phyloP scores from a whole-genome alignment of 2,113 vertebrate genomes.

The Otis tarda region DNA sequence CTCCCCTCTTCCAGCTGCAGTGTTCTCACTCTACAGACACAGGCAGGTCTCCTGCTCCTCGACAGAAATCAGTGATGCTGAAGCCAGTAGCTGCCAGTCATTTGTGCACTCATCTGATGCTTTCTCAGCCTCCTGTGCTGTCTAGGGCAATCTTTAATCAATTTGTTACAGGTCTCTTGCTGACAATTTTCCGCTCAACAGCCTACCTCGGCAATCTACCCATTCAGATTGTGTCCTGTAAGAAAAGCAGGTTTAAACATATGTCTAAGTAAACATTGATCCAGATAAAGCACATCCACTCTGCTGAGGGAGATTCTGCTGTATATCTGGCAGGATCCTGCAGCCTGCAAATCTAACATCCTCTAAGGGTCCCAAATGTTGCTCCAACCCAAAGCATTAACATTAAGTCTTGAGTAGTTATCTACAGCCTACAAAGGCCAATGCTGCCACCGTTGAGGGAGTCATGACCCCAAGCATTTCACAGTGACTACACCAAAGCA shows the following conservation, averaged over 20 bases:
- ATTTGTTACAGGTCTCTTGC: background rate
- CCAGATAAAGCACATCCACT: background rate
- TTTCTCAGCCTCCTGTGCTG: background rate
- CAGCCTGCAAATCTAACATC: background rate
- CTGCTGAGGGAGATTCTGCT: accelerated
- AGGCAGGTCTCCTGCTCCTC: background rate
- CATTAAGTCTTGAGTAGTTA: background rate
- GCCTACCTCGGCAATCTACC: background rate
- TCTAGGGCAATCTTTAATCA: background rate
- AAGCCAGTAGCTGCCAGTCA: background rate
- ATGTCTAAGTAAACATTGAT: background rate
- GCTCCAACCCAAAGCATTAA: background rate
- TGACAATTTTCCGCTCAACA: background rate
- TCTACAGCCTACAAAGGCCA: background rate
- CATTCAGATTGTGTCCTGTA: background rate
- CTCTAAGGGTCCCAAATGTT: accelerated
- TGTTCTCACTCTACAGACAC: background rate
- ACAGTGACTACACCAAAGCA: background rate
- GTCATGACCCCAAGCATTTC: background rate
- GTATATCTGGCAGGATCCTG: background rate
- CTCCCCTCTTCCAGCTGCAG: background rate
- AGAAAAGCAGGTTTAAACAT: background rate
- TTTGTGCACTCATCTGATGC: accelerated
- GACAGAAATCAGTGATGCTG: background rate
- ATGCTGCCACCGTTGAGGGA: background rate